Evolutionary conservation across 2,888 invertebrate genomes (phyloP).

Genomic region (Synergus itoensis): DNA sequence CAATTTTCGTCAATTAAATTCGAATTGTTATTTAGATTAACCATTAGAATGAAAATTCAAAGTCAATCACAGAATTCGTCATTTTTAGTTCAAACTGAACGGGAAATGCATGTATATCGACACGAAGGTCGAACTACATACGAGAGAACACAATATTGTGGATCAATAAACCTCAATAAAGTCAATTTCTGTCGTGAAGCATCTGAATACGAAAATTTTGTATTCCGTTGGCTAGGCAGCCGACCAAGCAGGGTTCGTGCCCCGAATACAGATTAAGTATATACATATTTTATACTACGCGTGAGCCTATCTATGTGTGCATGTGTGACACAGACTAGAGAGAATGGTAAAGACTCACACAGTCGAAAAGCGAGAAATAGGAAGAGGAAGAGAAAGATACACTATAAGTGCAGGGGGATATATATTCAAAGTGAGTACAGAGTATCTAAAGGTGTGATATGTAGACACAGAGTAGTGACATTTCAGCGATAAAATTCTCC

Average conservation of each 20-base stretch:
- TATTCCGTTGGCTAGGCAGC: conserved; percentile 73
- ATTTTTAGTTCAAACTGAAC: conserved; percentile 7
- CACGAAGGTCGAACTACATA: conserved; percentile 32
- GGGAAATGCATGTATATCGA: neutral
- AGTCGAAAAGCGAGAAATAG: conserved; percentile 12
- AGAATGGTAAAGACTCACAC: conserved; percentile 8
- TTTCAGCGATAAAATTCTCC: conserved; percentile 15
- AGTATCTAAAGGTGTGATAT: conserved; percentile 26
- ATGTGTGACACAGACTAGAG: conserved; percentile 9
- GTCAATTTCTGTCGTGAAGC: conserved; percentile 77
- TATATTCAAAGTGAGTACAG: conserved; percentile 17
- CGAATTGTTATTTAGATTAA: neutral
- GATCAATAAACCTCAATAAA: conserved; percentile 78
- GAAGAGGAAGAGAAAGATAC: conserved; percentile 13
- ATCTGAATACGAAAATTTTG: conserved; percentile 77
- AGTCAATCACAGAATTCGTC: neutral
- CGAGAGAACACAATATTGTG: conserved; percentile 74
- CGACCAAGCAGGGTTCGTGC: conserved; percentile 71
- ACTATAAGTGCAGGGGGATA: neutral
- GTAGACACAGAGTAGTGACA: neutral
- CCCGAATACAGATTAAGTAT: conserved; percentile 75
- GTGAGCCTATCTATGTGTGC: conserved; percentile 50
- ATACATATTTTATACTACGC: conserved; percentile 66
- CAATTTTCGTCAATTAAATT: neutral
- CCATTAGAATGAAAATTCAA: neutral